A percentile compares a stretch with the other conserved stretches of the same genome.
Conservation (phyloP, 2,113 vertebrate genomes). For the Mirounga angustirostris region DNA sequence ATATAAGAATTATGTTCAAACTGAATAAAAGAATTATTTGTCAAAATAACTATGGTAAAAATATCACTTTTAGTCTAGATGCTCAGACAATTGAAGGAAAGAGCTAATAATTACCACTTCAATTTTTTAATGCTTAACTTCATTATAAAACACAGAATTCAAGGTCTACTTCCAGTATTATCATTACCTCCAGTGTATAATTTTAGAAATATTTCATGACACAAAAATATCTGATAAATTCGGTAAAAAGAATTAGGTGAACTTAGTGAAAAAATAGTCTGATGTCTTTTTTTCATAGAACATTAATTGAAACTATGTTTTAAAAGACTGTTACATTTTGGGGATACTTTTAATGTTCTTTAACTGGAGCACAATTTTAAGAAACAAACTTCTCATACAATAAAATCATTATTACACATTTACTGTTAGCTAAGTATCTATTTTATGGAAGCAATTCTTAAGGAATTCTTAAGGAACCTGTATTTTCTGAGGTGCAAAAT, state of each 20-base stretch:
- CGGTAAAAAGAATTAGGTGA: background rate
- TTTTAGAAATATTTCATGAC: constrained; percentile 26
- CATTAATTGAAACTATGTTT: background rate
- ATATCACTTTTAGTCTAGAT: constrained; percentile 7
- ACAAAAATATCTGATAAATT: constrained; percentile 38
- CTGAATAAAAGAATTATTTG: constrained; percentile 15
- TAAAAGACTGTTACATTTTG: background rate
- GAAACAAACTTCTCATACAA: background rate
- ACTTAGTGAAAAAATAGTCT: constrained; percentile 23
- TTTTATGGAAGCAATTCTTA: constrained; percentile 10
- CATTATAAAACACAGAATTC: constrained; percentile 26
- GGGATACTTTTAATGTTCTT: background rate
- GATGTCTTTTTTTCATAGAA: background rate
- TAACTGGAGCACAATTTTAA: background rate
- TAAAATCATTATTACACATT: background rate
- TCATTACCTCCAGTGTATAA: background rate
- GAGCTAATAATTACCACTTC: background rate
- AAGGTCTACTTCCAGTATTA: background rate
- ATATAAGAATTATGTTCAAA: constrained; percentile 32
- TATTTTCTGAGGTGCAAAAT: background rate
- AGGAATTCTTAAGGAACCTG: background rate
- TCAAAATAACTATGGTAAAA: constrained; percentile 44
- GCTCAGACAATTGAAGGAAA: constrained; percentile 1
- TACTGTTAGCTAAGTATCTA: background rate
- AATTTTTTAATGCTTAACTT: background rate